Evolutionary conservation across 2,113 vertebrate genomes (phyloP), one percentile per base, ranked within the genome.

Genomic region (Meles meles): DNA sequence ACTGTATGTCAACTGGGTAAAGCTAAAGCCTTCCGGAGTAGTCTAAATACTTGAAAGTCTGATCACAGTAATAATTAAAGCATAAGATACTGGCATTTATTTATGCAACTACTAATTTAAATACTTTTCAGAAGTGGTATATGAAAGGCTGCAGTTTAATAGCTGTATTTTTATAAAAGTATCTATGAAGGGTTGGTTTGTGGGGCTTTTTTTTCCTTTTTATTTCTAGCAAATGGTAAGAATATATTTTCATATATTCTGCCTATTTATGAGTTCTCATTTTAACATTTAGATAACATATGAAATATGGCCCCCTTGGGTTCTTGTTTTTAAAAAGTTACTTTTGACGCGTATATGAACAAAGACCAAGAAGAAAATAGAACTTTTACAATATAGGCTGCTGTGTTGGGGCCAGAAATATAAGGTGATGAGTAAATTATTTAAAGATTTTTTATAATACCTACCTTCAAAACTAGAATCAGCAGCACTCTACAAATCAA

Each of bases 391-490:
- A 89, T 49, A 88, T 11, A 98, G 94, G 88, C 92, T 98, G 85
- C 92, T 98, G 81, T 63, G 4, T 31, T 23, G 74, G 82, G 77
- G 79, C 95, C 76, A 83, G 95, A 97, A 93, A 89, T 93, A 87
- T 3, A 80, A 92, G 71, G 65, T 97, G 67, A 90, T 65, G 21
- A 95, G 76, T 63, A 92, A 44, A 59, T 97, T 96, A 85, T 71
- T 92, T 95, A 5, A 52, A 93, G 87, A 69, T 93, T 95, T 93
- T 95, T 96, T 97, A 93, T 96, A 94, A 95, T 88, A 88, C 96
- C 98, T 97, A 97, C 95, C 96, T 98, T 93, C 94, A 86, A 98
- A 97, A 95, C 97, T 96, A 98, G 98, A 97, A 5, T 88, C 90
- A 98, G 94, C 91, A 98, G 97, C 94, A 95, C 95, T 88, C 93